Evolutionary conservation across 2,113 vertebrate genomes (phyloP).

Genomic region (Cyphomyrus discorhynchus): DNA sequence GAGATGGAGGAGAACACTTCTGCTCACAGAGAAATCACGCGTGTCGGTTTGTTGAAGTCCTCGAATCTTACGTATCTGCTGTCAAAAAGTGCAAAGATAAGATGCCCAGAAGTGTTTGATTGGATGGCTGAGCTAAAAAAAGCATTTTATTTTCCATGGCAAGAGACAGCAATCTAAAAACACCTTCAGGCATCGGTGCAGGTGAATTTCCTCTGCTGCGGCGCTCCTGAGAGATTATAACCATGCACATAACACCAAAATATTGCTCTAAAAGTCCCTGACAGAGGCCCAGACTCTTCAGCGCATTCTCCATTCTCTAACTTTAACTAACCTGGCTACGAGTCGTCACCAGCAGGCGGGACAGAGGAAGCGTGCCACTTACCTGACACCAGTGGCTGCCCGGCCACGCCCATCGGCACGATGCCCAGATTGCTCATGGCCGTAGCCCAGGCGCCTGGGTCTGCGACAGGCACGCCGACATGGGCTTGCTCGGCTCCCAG

Average conservation of each 20-base stretch:
- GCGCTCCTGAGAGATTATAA: not conserved
- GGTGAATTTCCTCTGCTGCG: not conserved
- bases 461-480: conserved; percentile 74
- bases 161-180: not conserved
- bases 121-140: not conserved
- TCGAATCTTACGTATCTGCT: not conserved
- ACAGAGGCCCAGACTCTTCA: not conserved
- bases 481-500: conserved; percentile 76
- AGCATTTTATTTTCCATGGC: not conserved
- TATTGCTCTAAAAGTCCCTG: not conserved
- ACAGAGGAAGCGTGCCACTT: conserved; percentile 27
- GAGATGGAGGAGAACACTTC: not conserved
- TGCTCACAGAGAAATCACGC: not conserved
- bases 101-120: not conserved
- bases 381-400: conserved; percentile 88
- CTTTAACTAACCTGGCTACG: not conserved
- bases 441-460: conserved; percentile 82
- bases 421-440: conserved; percentile 94
- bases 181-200: not conserved
- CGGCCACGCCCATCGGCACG: conserved; percentile 78
- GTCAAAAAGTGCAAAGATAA: not conserved
- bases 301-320: not conserved
- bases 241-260: not conserved
- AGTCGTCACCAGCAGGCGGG: not conserved
- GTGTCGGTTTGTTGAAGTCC: not conserved